Evolutionary conservation across 2,113 vertebrate species (phyloP), one percentile per base, ranked within the genome.

Genomic region (Xiphophorus couchianus): DNA sequence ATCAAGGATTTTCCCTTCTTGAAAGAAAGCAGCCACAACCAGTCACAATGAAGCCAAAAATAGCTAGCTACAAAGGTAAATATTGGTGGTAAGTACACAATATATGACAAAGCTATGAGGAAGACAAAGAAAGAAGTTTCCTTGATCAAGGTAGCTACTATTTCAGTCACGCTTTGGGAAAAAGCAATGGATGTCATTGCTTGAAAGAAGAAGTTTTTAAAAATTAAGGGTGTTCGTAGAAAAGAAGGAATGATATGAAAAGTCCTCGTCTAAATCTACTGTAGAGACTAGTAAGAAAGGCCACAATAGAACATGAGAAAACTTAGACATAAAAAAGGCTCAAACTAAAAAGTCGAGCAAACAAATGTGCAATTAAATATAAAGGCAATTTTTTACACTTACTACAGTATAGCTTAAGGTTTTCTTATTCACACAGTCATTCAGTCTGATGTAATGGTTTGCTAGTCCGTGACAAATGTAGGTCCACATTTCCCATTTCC

Each of bases 161-260:
- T 28, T 37, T 84, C 66, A 73, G 83, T 86, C 74, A 78, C 78
- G n/a, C 73, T 86, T 80, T 70, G 73, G 78, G 70, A 72, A 87
- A 88, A 89, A 83, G 88, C 88, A 90, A 85, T 73, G 4, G 42
- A 62, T 78, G 80, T 82, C 85, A 74, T 85, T 83, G 84, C 83
- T 86, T 37, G 67, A 81, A 86, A 74, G 69, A 69, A 81, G 54
- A 84, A 7, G 30, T 70, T 1, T 74, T 85, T 85, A 80, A 89
- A 86, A 88, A 74, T 76, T 76, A 81, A 85, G 83, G 65, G 0
- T 19, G 51, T 80, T 68, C 68, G 87, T 89, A 90, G 77, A 89
- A 91, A 90, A 89, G 48, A 84, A 89, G 84, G 82, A 86, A 89
- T 89, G 89, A 70, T 91, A 90, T 89, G 86, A 90, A 91, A 89